phyloP scores from a whole-genome alignment of 2,113 vertebrate species.

The Micronycteris hirsuta region DNA sequence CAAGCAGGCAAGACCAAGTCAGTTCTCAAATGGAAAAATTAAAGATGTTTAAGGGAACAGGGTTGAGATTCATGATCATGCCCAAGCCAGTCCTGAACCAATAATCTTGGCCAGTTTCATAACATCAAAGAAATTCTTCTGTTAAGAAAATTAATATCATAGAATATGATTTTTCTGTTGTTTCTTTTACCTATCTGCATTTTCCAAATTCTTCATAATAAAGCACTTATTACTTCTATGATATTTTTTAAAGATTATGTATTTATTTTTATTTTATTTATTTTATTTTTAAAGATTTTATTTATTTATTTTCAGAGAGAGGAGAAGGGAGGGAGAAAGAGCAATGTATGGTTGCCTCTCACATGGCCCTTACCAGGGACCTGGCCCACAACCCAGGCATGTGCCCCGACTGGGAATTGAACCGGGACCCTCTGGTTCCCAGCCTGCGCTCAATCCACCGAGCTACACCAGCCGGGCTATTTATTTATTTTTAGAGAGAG shows the following conservation, averaged over 20 bases:
- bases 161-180: constrained; percentile 10
- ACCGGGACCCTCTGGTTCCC: too few relatives aligned
- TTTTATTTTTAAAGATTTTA: too few relatives aligned
- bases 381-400: too few relatives aligned
- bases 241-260: not conserved
- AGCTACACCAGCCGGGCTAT: too few relatives aligned
- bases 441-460: too few relatives aligned
- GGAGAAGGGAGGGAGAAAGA: too few relatives aligned
- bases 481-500: not conserved
- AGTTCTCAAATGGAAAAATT: constrained; percentile 55
- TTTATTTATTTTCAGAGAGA: not conserved
- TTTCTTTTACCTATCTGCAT: not conserved
- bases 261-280: too few relatives aligned
- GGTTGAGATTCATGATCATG: constrained; percentile 29
- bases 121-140: constrained; percentile 46
- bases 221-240: constrained; percentile 13
- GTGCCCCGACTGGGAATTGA: too few relatives aligned
- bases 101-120: constrained; percentile 22
- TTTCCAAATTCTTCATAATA: constrained; percentile 41
- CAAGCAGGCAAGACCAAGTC: constrained; percentile 25
- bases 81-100: constrained; percentile 19
- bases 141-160: not conserved
- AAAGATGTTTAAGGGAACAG: constrained; percentile 38
- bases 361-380: too few relatives aligned
- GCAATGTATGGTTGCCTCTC: too few relatives aligned